A percentile compares a stretch with the other conserved stretches of the same genome.
These are phyloP conservation scores for Seira ritae DNA, from an alignment of 2,888 invertebrate genomes.

Conservation along the genomic window DNA sequence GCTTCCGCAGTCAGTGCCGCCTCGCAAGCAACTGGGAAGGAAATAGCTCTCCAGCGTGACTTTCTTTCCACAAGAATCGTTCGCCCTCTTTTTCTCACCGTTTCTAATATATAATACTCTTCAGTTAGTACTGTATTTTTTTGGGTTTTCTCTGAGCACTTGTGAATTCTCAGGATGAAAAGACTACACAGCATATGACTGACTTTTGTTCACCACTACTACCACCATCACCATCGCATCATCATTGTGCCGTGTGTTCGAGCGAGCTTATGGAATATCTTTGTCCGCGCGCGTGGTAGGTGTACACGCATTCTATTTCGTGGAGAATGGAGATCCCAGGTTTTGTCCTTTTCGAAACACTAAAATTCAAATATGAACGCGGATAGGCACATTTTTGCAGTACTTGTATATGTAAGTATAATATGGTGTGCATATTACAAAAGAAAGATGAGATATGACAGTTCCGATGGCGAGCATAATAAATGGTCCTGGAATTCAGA, in stretches of 20 bases:
- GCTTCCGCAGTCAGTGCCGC: constrained; percentile 52
- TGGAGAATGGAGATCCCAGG: neutral
- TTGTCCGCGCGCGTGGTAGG: constrained; percentile 3
- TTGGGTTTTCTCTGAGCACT: neutral
- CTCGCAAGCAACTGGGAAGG: constrained; percentile 55
- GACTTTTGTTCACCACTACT: neutral
- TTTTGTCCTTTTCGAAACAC: neutral
- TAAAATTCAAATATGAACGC: neutral
- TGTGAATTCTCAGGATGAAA: constrained; percentile 6
- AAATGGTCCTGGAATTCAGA: neutral
- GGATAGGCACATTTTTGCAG: neutral
- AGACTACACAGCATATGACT: constrained; percentile 5
- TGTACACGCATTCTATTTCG: neutral
- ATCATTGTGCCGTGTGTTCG: neutral
- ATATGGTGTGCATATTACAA: neutral
- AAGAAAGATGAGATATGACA: constrained; percentile 9
- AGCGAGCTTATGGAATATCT: neutral
- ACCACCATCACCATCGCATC: neutral
- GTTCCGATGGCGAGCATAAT: constrained; percentile 11
- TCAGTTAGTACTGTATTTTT: neutral
- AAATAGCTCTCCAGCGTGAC: constrained; percentile 53
- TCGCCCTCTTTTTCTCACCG: constrained; percentile 28
- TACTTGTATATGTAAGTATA: too few relatives aligned
- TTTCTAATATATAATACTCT: neutral
- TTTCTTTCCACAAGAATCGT: constrained; percentile 40